Evolutionary conservation across 2,888 invertebrate species (phyloP), one percentile per base, ranked within the genome.

Genomic region (Molanna angustata): DNA sequence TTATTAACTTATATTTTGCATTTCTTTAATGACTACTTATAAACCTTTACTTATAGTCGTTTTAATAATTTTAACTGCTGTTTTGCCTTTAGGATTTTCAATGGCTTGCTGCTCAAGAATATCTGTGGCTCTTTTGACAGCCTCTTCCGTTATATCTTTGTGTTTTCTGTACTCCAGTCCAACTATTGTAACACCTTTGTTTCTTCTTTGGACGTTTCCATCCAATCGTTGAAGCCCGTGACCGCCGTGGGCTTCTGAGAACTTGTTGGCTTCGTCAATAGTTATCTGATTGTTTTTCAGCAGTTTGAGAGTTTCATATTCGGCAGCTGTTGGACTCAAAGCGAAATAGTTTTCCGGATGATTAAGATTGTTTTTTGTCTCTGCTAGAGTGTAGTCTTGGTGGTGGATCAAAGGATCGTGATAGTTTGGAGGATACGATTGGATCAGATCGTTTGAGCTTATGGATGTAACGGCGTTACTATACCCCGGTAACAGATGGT

Each of bases 61-160:
- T 46, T 59, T 59, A 3, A 48, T 52, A 19, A 59, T 52, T 48
- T 52, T 49, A 1, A 59, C 52, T 13, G 44, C 52, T 4, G 49
- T 35, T 35, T 47, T 47, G 39, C 50, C 53, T 16, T 58, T 52
- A 1, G 55, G 55, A 35, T 39, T 40, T 13, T 42, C 42, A 1
- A 18, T 2, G 1, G 18, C 27, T 20, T 59, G 50, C 27, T 43
- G 42, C 16, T 54, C 27, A 22, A 59, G 32, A n/a, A 59, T 13
- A 16, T 37, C 49, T 6, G 49, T 57, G 4, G 52, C 52, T 41
- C 39, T 52, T 4, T 42, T 45, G 1, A 56, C 52, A 45, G 57
- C 56, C 17, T 54, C 59, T 11, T 39, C 54, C 2, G 52, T 43
- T 1, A n/a, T n/a, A n/a, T n/a, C n/a, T n/a, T n/a, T n/a, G n/a